phyloP scores from a whole-genome alignment of 2,888 invertebrate genomes.

The Phrixothrix hirtus region DNA sequence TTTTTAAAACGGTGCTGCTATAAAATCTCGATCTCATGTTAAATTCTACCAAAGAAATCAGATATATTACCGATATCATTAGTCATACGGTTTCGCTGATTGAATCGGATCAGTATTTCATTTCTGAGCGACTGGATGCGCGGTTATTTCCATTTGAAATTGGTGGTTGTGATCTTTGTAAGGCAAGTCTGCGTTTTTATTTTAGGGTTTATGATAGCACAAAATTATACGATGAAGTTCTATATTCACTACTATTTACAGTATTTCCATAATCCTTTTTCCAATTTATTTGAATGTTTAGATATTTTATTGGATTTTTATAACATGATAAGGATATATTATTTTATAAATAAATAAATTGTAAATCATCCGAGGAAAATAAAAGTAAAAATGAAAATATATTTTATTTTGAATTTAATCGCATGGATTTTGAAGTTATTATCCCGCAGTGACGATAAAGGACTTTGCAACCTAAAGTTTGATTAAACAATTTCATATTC shows the following conservation, averaged over 20 bases:
- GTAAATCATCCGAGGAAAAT: no score
- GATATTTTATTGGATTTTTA: no score
- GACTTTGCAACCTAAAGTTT: no score
- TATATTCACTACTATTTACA: conserved; percentile 8
- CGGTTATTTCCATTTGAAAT: conserved; percentile 19
- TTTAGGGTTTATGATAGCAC: conserved; percentile 13
- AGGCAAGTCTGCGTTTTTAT: conserved; percentile 21
- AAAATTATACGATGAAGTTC: conserved; percentile 19
- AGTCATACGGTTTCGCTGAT: conserved; percentile 26
- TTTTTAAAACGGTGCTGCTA: conserved; percentile 28
- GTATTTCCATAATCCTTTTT: background rate
- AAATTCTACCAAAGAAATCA: conserved; percentile 12
- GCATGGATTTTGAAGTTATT: no score
- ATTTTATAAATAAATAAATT: no score
- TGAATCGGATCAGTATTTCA: conserved; percentile 28
- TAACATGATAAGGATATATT: no score
- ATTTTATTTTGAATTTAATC: no score
- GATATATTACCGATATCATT: conserved; percentile 18
- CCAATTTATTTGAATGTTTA: no score
- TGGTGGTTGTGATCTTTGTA: conserved; percentile 21
- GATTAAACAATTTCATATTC: no score
- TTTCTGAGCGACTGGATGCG: conserved; percentile 10
- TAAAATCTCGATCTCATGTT: conserved; percentile 21
- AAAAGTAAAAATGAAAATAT: no score
- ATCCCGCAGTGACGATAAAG: no score